Evolutionary conservation across 2,113 vertebrate species (phyloP), one percentile per base, ranked within the genome.

Genomic region (Girardinichthys multiradiatus): DNA sequence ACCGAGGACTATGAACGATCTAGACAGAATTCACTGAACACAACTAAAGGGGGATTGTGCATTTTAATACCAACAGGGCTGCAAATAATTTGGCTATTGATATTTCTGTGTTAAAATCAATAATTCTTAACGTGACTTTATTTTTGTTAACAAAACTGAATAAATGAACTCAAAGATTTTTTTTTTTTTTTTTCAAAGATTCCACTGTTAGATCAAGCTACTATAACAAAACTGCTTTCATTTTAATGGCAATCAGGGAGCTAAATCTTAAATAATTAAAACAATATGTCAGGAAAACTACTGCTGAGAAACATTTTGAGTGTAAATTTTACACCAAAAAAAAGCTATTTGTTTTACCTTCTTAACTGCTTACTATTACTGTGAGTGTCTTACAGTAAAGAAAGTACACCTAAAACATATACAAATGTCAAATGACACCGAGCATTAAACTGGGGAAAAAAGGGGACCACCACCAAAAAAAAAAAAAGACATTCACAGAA

Each of bases 401-500:
- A 19, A 54, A 9, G 8, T 54, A n/a, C 21, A n/a, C 74, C 76
- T 28, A 65, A 70, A 71, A 62, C 27, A 71, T 57, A 80, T 5
- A 39, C 35, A 42, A 42, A 64, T 54, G n/a, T 79, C 29, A 76
- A 57, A 73, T 62, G 66, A 68, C 83, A 77, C 1, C 13, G 48
- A 61, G 39, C n/a, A 42, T 28, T 24, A 58, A 30, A 70, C 2
- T 19, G 67, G 35, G 37, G 11, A 29, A 51, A 64, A 74, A 48
- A 51, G 72, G 57, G 81, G 77, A 75, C 71, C 62, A 64, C 27
- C 27, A 51, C 3, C 26, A 70, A 28, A 31, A 27, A 9, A 33
- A 27, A 64, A 68, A 13, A 57, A 24, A 31, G 60, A 68, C 76
- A 80, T 76, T 77, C 54, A 81, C 51, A 76, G 75, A 85, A 37